Base-by-base conservation (phyloP, 2,888 invertebrate genomes). In the Parnassius orleans region DNA sequence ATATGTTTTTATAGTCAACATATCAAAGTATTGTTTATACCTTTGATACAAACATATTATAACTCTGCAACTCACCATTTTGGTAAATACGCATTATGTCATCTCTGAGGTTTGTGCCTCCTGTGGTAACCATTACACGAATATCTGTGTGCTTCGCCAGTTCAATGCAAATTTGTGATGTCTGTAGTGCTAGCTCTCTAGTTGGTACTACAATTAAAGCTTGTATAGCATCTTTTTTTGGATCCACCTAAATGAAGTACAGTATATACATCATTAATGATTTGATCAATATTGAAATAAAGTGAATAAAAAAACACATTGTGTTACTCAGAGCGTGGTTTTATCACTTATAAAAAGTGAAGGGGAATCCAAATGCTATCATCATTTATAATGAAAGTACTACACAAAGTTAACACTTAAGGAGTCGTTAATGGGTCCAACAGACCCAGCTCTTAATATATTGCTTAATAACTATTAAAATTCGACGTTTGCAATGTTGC, bases 1-100 rank as follows among this genome's bases (percentile, higher is more conserved):
- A 7, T 33, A 5, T 33, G 5, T 33, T 5, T 33, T 5, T 33
- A 33, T 1, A 33, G 5, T 33, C 33, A 33, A 5, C 33, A 33
- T 33, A 33, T 33, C 33, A 33, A 33, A 33, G 33, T 0, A 5
- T 33, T 33, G 33, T 33, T 24, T 24, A 24, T 24, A 24, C 24
- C 24, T 24, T 24, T 24, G 24, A 24, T 33, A 7, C 33, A 33
- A 33, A 33, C 33, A 33, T 33, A 33, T 5, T 33, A 33, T 7
- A 33, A 33, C 33, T 33, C 33, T 5, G 5, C 33, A 47, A 60
- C 81, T 83, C 85, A 97, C 97, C 97, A 94, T 98, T 98, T 90
- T 99, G 98, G 93, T 98, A 98, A 86, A 99, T 97, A 92, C 99
- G 96, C 96, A 99, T 98, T 86, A 99, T 99, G 91, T 99, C 99